phyloP scores from a whole-genome alignment of 2,888 invertebrate genomes.

The Drosophila maculinotata region DNA sequence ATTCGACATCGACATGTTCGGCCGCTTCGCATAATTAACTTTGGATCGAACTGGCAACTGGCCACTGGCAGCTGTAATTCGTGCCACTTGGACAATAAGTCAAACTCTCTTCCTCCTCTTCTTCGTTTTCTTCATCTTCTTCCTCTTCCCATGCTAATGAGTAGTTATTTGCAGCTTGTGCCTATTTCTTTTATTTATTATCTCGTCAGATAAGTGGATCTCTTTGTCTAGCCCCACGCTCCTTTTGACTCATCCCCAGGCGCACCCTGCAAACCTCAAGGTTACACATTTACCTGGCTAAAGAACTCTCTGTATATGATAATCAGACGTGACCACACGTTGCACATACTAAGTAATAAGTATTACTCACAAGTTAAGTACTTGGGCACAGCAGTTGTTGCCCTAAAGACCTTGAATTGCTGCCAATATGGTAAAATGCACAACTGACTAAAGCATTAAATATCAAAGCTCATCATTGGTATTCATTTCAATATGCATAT shows the following conservation, averaged over 20 bases:
- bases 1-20: conserved; percentile 40
- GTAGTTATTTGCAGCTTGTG: neutral
- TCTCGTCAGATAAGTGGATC: neutral
- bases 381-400: neutral
- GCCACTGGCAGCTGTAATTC: conserved; percentile 47
- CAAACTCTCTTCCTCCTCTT: conserved; percentile 23
- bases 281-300: conserved; percentile 18
- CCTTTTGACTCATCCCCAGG: conserved; percentile 36
- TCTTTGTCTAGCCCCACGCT: conserved; percentile 43
- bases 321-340: conserved; percentile 16
- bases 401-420: conserved; percentile 10
- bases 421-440: neutral
- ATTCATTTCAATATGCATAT: too few relatives aligned
- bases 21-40: conserved; percentile 33
- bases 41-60: conserved; percentile 26
- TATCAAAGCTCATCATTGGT: too few relatives aligned
- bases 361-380: neutral
- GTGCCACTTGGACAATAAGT: conserved; percentile 46
- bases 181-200: neutral
- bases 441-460: too few relatives aligned
- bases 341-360: neutral
- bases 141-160: conserved; percentile 19
- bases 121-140: conserved; percentile 12
- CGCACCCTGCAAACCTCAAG: conserved; percentile 45
- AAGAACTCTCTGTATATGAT: conserved; percentile 22